Evolutionary conservation across 2,797 vertebrate species (phyloP), one percentile per base, ranked within the genome.

Genomic region (Rousettus madagascariensis): DNA sequence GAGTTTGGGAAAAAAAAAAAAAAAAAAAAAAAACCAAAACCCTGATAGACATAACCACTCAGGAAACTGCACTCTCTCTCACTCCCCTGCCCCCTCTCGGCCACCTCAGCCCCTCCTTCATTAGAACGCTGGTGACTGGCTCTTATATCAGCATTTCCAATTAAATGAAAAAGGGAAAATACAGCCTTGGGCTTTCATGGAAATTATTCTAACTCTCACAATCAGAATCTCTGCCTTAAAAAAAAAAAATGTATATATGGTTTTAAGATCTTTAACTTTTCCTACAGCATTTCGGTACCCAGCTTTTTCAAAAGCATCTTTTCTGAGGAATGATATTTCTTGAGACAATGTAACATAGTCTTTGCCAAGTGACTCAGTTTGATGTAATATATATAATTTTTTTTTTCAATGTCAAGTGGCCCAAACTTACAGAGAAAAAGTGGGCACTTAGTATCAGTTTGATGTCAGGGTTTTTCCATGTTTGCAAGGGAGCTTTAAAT

Each of bases 391-490:
- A 19, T 8, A 22, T 20, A 38, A 17, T 12, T 63, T 96, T 92
- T 97, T 96, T 92, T 82, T 97, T 72, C 92, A 93, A 38, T 97
- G 96, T 97, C 97, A 97, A 88, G 90, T 95, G 90, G 74, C 97
- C 97, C 96, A 94, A 97, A 97, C 22, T 95, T 97, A 98, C 86
- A 94, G 90, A 98, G 96, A 98, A 98, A 98, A 97, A 98, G 98
- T 98, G 97, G 98, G 98, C 95, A 97, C 90, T 68, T 90, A 92
- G 97, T 98, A 98, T 98, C 98, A 92, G 77, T 98, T 98, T 98
- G 97, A 98, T 98, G 97, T 95, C n/a, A 92, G 98, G 98, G 98
- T 96, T 98, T 98, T 98, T 96, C 98, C 98, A 86, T 55, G 80
- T 69, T 95, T 95, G 94, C 96, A 93, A 77, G 97, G 97, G 98